Conservation (phyloP, 2,797 vertebrate genomes). For the Melanotaenia maccullochi region DNA sequence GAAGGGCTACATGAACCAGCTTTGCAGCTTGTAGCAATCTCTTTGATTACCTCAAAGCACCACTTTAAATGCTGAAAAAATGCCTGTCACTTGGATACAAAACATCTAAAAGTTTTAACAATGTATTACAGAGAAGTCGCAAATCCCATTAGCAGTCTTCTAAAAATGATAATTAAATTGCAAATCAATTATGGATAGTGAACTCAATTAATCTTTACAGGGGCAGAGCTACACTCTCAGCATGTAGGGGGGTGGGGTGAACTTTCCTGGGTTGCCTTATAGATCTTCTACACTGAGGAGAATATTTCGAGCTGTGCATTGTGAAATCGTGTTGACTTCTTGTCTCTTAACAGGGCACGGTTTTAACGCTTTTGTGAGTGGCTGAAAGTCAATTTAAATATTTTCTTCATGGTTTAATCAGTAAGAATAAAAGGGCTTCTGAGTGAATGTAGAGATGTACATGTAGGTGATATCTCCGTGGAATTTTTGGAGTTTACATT, state of each 20-base stretch:
- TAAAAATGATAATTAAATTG: slow-evolving; percentile 1
- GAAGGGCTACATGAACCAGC: too few relatives aligned
- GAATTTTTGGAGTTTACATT: background rate
- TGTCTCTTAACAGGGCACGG: background rate
- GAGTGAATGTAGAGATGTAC: background rate
- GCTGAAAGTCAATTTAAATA: background rate
- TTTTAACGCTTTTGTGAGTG: background rate
- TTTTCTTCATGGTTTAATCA: background rate
- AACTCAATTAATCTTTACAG: slow-evolving; percentile 4
- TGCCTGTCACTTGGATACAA: background rate
- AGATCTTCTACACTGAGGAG: background rate
- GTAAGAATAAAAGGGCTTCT: background rate
- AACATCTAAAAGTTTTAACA: background rate
- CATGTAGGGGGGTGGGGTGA: background rate
- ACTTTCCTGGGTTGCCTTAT: background rate
- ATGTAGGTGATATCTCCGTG: background rate
- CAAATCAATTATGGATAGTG: slow-evolving; percentile 4
- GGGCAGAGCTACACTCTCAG: background rate
- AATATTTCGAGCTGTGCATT: background rate
- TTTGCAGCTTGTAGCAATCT: background rate
- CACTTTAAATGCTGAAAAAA: background rate
- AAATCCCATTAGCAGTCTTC: background rate
- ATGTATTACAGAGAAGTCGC: background rate
- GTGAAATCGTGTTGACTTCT: background rate
- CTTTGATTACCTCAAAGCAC: background rate